phyloP scores from a whole-genome alignment of 2,888 invertebrate species.

The Pyrrhia umbra region DNA sequence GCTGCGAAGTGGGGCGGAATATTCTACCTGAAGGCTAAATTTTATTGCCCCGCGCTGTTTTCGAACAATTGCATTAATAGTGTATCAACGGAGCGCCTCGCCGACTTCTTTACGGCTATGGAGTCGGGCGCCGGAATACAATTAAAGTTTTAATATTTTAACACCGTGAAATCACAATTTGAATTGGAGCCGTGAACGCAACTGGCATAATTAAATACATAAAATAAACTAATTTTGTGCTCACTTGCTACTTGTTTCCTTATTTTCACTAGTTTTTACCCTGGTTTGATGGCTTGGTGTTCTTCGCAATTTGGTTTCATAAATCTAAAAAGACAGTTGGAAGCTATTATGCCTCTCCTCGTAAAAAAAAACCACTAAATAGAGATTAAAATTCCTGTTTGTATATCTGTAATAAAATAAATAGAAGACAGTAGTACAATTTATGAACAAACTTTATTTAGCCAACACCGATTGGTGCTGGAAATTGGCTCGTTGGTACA shows the following conservation, averaged over 20 bases:
- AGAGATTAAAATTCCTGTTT: neutral
- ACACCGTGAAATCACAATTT: conserved; percentile 77
- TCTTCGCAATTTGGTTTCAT: neutral
- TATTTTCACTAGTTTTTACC: conserved; percentile 30
- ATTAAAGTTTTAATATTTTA: conserved; percentile 88
- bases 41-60: conserved; percentile 86
- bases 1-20: conserved; percentile 83
- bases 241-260: conserved; percentile 34
- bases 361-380: neutral
- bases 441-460: conserved; percentile 37
- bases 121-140: conserved; percentile 79
- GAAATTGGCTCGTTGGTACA: conserved; percentile 63
- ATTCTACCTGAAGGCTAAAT: conserved; percentile 87
- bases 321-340: too few species aligned
- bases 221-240: conserved; percentile 65
- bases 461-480: conserved; percentile 44
- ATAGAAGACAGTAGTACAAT: conserved; percentile 22
- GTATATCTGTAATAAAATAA: conserved; percentile 18
- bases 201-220: conserved; percentile 72
- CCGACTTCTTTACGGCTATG: conserved; percentile 83
- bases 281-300: neutral
- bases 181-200: conserved; percentile 66
- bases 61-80: conserved; percentile 90
- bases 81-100: conserved; percentile 85
- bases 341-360: neutral